A percentile compares a stretch with the other conserved stretches of the same genome.
These are phyloP conservation scores for Pluvialis apricaria DNA, from an alignment of 2,113 vertebrate species.

Conservation along the genomic window DNA sequence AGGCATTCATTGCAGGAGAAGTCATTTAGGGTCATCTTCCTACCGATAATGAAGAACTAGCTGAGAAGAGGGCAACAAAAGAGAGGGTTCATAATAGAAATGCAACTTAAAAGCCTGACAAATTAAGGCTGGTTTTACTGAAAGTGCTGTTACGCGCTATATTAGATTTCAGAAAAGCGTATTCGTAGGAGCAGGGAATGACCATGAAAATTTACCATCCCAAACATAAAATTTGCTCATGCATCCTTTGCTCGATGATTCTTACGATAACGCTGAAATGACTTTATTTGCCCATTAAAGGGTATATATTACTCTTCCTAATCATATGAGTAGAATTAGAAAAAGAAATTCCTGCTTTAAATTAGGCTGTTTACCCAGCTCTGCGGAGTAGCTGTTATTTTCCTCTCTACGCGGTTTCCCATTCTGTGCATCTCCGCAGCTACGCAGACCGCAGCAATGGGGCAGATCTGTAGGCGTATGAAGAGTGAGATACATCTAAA, in stretches of 20 bases:
- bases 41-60: neutral
- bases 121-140: neutral
- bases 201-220: neutral
- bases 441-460: rapidly evolving
- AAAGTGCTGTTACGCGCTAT: rapidly evolving
- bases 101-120: neutral
- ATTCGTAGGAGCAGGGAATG: neutral
- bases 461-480: neutral
- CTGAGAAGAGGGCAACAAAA: neutral
- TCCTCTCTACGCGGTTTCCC: rapidly evolving
- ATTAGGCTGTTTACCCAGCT: neutral
- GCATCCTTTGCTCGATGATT: neutral
- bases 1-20: neutral
- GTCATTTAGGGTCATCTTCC: neutral
- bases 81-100: neutral
- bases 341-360: neutral
- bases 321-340: neutral
- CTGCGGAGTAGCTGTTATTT: neutral
- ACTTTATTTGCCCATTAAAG: neutral
- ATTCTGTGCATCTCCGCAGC: rapidly evolving
- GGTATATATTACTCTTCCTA: neutral
- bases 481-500: neutral
- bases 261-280: neutral
- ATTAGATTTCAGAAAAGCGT: neutral
- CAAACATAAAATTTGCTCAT: neutral